Conservation (phyloP, 2,888 invertebrate genomes). For the Calameuta filiformis region DNA sequence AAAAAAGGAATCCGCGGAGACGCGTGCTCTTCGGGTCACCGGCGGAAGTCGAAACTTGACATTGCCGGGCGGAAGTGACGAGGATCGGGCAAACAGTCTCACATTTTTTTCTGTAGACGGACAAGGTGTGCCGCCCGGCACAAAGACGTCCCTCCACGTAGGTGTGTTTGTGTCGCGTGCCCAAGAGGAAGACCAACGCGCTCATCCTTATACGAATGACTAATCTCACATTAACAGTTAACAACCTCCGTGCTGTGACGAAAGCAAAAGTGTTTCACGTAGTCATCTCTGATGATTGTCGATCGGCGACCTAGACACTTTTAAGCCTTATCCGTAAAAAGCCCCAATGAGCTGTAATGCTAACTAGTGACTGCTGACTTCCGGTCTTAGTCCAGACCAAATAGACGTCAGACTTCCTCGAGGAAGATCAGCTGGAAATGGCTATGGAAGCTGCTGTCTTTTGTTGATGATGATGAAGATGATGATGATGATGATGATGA, state of each 20-base stretch:
- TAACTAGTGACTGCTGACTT: constrained; percentile 24
- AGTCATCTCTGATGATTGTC: not conserved
- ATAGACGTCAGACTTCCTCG: constrained; percentile 10
- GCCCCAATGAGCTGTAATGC: constrained; percentile 25
- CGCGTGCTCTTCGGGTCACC: constrained; percentile 19
- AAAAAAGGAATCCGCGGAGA: constrained; percentile 27
- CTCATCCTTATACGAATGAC: not conserved
- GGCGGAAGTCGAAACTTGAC: constrained; percentile 65
- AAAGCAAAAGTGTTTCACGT: constrained; percentile 39
- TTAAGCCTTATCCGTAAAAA: constrained; percentile 17
- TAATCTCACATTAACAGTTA: not conserved
- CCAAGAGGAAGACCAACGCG: constrained; percentile 15
- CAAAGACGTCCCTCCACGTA: constrained; percentile 1
- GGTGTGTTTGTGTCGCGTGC: constrained; percentile 43
- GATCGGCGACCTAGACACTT: constrained; percentile 30
- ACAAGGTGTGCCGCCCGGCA: constrained; percentile 59
- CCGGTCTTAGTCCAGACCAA: not conserved
- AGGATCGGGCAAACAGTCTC: constrained; percentile 56
- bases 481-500: not conserved
- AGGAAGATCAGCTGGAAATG: not conserved
- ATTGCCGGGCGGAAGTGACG: constrained; percentile 64
- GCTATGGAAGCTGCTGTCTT: not conserved
- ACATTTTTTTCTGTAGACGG: constrained; percentile 51
- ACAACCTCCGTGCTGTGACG: constrained; percentile 10
- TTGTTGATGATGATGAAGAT: not conserved